A percentile compares a stretch with the other conserved stretches of the same genome.
Evolutionary conservation across 2,797 vertebrate genomes (phyloP).

Genomic region (Erithacus rubecula): DNA sequence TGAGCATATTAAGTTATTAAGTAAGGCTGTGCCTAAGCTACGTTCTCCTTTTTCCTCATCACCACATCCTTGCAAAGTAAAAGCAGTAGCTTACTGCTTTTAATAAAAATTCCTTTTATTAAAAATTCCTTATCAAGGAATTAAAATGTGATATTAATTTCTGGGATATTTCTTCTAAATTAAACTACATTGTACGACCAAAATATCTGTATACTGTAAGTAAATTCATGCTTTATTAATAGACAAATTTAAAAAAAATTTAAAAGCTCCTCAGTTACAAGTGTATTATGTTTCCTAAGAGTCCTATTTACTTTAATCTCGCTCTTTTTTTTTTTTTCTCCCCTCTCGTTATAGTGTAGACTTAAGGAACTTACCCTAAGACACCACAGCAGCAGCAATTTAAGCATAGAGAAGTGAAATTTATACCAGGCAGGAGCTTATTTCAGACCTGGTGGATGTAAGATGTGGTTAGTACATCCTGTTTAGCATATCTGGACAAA

Average conservation of each 20-base stretch:
- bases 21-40: neutral
- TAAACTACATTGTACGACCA: neutral
- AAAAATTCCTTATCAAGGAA: neutral
- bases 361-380: neutral
- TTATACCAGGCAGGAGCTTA: neutral
- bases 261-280: neutral
- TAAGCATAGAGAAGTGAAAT: neutral
- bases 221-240: neutral
- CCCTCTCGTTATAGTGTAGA: accelerated
- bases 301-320: neutral
- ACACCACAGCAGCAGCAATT: neutral
- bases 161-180: neutral
- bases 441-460: neutral
- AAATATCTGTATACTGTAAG: neutral
- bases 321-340: neutral
- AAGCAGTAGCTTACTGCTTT: neutral
- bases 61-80: neutral
- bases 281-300: neutral
- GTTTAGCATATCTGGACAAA: accelerated
- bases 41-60: neutral
- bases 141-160: neutral
- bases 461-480: neutral
- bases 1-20: constrained; percentile 2
- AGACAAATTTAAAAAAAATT: neutral
- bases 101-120: neutral